A percentile compares a stretch with the other conserved stretches of the same genome.
Evolutionary conservation across 2,113 vertebrate genomes (phyloP).

Genomic region (Propithecus coquereli): DNA sequence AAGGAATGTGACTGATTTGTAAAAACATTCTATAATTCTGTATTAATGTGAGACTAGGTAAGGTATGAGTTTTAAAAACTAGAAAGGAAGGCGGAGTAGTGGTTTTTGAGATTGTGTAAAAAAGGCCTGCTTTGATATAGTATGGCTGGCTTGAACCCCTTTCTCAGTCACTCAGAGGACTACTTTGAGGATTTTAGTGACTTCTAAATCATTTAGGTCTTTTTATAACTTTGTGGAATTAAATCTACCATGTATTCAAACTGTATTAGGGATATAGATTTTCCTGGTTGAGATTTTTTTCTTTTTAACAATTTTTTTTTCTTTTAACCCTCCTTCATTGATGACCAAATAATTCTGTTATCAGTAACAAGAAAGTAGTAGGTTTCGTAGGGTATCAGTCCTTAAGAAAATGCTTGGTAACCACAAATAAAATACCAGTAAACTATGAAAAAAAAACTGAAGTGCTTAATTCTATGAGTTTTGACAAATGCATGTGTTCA

Average conservation of each 20-base stretch:
- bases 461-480: background rate
- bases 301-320: background rate
- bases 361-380: slow-evolving; percentile 14
- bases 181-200: background rate
- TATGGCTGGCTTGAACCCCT: background rate
- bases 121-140: background rate
- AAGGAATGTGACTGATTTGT: background rate
- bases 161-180: background rate
- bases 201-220: background rate
- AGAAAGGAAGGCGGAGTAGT: background rate
- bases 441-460: background rate
- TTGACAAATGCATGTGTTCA: background rate
- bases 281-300: background rate
- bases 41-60: background rate
- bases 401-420: slow-evolving; percentile 22
- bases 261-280: background rate
- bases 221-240: slow-evolving; percentile 5
- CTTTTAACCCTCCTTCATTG: background rate
- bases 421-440: background rate
- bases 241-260: background rate
- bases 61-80: background rate
- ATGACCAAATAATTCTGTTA: background rate
- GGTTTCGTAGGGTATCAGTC: background rate
- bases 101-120: background rate
- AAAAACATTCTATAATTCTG: background rate